Conservation (phyloP, 2,888 invertebrate genomes). For the Drosophila emarginata region DNA sequence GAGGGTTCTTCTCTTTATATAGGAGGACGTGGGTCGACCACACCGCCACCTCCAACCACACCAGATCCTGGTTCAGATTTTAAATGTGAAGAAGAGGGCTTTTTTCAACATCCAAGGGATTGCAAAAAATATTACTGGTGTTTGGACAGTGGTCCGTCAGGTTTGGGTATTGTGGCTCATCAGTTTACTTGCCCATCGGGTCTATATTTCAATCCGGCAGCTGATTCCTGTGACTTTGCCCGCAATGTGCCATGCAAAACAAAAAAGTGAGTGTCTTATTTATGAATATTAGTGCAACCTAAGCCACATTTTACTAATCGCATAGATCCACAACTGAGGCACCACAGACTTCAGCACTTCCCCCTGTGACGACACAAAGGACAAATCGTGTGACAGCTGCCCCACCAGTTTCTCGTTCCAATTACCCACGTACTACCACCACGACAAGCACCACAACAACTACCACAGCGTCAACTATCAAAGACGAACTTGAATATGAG, state of each 20-base stretch:
- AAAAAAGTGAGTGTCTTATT: slow-evolving; percentile 69
- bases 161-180: slow-evolving; percentile 94
- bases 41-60: slow-evolving; percentile 89
- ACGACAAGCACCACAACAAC: slow-evolving; percentile 82
- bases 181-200: slow-evolving; percentile 97
- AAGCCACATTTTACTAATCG: background rate
- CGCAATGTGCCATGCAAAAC: slow-evolving; percentile 92
- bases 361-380: slow-evolving; percentile 78
- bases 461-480: slow-evolving; percentile 79
- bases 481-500: slow-evolving; percentile 84
- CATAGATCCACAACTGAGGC: slow-evolving; percentile 83
- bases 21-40: slow-evolving; percentile 83
- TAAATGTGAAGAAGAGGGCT: slow-evolving; percentile 96
- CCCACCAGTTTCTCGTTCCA: slow-evolving; percentile 81
- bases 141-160: slow-evolving; percentile 93
- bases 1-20: slow-evolving; percentile 77
- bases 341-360: slow-evolving; percentile 40
- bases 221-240: slow-evolving; percentile 95
- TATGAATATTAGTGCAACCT: background rate
- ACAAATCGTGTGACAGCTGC: slow-evolving; percentile 82
- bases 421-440: slow-evolving; percentile 79
- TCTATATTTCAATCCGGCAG: slow-evolving; percentile 93
- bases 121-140: slow-evolving; percentile 98
- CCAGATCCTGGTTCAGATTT: slow-evolving; percentile 95
- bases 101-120: slow-evolving; percentile 94